Evolutionary conservation across 2,113 vertebrate genomes (phyloP).

Genomic region (Typhlomys cinereus): DNA sequence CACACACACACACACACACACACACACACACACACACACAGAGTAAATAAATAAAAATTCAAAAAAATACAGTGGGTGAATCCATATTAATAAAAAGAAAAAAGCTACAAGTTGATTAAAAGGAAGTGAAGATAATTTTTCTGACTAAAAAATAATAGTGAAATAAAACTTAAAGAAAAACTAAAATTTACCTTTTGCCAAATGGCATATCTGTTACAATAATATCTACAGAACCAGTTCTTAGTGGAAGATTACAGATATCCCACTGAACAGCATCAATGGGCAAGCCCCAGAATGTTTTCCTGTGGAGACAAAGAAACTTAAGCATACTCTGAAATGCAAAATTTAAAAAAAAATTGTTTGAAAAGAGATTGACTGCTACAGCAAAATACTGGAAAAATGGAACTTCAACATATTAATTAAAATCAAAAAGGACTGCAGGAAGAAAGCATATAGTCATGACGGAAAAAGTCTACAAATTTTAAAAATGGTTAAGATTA

Average conservation of each 20-base stretch:
- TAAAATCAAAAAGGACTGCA: neutral
- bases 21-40: too few species aligned
- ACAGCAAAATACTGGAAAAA: neutral
- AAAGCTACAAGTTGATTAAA: too few species aligned
- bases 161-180: neutral
- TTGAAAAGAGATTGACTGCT: neutral
- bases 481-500: neutral
- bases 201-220: conserved; percentile 98
- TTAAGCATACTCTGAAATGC: neutral
- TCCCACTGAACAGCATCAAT: conserved; percentile 95
- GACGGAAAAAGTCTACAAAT: conserved; percentile 1
- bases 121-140: too few species aligned
- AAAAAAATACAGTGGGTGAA: too few species aligned
- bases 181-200: conserved; percentile 93
- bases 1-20: too few species aligned
- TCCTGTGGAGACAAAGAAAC: conserved; percentile 74
- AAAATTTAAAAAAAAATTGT: neutral
- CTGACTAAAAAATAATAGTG: neutral
- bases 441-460: neutral
- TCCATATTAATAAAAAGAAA: neutral
- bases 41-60: neutral
- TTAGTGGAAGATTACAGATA: conserved; percentile 92
- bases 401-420: neutral
- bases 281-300: conserved; percentile 85
- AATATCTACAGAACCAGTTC: conserved; percentile 92